A percentile compares a stretch with the other conserved stretches of the same genome.
Evolutionary conservation across 2,888 invertebrate species (phyloP).

Genomic region (Chloroclystis v-ata): DNA sequence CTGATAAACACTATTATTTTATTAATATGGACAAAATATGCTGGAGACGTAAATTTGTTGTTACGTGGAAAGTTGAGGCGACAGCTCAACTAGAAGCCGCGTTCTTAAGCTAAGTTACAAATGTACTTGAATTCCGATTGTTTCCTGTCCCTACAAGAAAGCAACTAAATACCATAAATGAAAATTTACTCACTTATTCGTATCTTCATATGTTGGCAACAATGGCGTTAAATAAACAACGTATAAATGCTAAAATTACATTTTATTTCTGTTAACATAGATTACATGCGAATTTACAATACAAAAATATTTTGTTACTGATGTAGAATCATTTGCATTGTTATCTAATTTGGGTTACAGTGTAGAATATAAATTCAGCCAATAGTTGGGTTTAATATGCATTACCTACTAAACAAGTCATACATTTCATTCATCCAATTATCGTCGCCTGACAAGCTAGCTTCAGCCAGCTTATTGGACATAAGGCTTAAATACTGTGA

Average conservation of each 20-base stretch:
- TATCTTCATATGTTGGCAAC: constrained; percentile 33
- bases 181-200: constrained; percentile 61
- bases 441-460: neutral
- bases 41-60: too few species aligned
- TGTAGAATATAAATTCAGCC: constrained; percentile 18
- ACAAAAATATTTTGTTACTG: constrained; percentile 68
- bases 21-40: too few species aligned
- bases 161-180: constrained; percentile 47
- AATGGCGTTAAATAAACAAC: constrained; percentile 38
- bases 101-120: constrained; percentile 10
- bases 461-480: constrained; percentile 2
- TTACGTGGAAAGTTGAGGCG: too few species aligned
- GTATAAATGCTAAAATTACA: constrained; percentile 60
- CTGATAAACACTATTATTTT: too few species aligned
- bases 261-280: constrained; percentile 66
- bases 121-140: too few species aligned
- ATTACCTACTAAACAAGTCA: neutral
- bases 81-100: too few species aligned
- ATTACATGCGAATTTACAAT: constrained; percentile 68
- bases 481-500: constrained; percentile 18
- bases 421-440: neutral
- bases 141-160: constrained; percentile 72
- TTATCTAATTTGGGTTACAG: constrained; percentile 22
- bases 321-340: constrained; percentile 37
- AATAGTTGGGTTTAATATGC: constrained; percentile 8